Conservation (phyloP, 2,888 invertebrate genomes). For the Apamea monoglypha region DNA sequence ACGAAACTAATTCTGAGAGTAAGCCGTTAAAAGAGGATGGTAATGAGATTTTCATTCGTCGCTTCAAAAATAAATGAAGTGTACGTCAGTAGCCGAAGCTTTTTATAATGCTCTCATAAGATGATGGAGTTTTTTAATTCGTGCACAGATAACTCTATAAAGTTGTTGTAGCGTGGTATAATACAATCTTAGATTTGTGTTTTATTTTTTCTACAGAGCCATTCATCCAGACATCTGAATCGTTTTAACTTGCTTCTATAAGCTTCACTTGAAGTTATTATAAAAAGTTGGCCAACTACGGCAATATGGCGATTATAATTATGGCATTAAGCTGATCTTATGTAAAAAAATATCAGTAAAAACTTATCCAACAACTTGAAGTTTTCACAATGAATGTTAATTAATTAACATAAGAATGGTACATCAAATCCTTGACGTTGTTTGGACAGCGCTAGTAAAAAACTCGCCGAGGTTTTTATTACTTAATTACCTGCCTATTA, state of each 20-base stretch:
- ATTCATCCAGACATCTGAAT: conserved; percentile 19
- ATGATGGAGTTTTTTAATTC: conserved; percentile 44
- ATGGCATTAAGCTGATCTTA: conserved; percentile 5
- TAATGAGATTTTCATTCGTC: conserved; percentile 78
- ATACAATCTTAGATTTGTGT: conserved; percentile 36
- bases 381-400: conserved; percentile 31
- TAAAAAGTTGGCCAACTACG: conserved; percentile 12
- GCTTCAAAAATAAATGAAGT: conserved; percentile 52
- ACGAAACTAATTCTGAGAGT: conserved; percentile 80
- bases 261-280: not conserved
- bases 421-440: conserved; percentile 50
- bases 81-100: conserved; percentile 55
- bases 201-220: conserved; percentile 23
- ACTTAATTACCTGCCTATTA: conserved; percentile 59
- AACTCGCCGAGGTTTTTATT: conserved; percentile 42
- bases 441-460: conserved; percentile 57
- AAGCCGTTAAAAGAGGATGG: conserved; percentile 79
- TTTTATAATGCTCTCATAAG: conserved; percentile 49
- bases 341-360: conserved; percentile 27
- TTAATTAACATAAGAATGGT: conserved; percentile 35
- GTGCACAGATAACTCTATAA: conserved; percentile 50
- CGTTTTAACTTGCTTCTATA: conserved; percentile 14
- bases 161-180: conserved; percentile 32
- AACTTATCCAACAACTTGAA: conserved; percentile 26
- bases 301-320: conserved; percentile 1